Percentiles rank a stretch among this genome's conserved stretches.
These are phyloP conservation scores for Phorcus lineatus DNA, from an alignment of 2,888 invertebrate genomes.

Conservation along the genomic window DNA sequence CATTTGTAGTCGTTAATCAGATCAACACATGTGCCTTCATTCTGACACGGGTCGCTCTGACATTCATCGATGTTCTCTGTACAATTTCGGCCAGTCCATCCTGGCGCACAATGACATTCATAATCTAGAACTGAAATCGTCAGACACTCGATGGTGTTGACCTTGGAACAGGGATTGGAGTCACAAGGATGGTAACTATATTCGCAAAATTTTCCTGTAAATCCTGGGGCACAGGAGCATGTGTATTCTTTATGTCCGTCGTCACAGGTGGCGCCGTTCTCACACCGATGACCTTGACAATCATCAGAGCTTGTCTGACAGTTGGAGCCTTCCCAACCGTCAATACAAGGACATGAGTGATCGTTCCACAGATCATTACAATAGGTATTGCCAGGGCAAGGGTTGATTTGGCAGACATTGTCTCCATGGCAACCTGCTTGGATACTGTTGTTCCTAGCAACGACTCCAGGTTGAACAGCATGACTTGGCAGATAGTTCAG, in stretches of 20 bases:
- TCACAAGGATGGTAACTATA: constrained; percentile 52
- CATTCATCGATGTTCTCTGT: constrained; percentile 52
- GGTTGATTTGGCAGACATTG: constrained; percentile 56
- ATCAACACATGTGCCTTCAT: constrained; percentile 54
- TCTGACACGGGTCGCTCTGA: constrained; percentile 52
- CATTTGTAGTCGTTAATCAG: constrained; percentile 52
- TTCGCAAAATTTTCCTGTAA: constrained; percentile 59
- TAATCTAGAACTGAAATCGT: constrained; percentile 51
- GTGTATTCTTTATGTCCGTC: constrained; percentile 57
- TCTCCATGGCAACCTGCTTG: constrained; percentile 60
- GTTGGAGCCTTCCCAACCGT: constrained; percentile 64
- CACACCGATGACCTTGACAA: constrained; percentile 51
- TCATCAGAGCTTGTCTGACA: constrained; percentile 64
- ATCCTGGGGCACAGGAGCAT: constrained; percentile 55
- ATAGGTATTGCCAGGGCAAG: constrained; percentile 60
- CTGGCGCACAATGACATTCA: constrained; percentile 60
- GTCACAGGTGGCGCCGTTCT: constrained; percentile 54
- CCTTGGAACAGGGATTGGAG: constrained; percentile 50
- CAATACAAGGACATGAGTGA: constrained; percentile 60
- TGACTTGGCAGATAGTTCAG: constrained; percentile 41
- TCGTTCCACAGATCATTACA: constrained; percentile 68
- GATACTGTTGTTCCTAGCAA: constrained; percentile 40
- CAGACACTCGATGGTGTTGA: constrained; percentile 54
- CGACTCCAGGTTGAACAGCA: constrained; percentile 37
- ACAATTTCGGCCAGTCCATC: constrained; percentile 63